A percentile compares a stretch with the other conserved stretches of the same genome.
phyloP scores from a whole-genome alignment of 2,113 vertebrate species.

The Bos javanicus region DNA sequence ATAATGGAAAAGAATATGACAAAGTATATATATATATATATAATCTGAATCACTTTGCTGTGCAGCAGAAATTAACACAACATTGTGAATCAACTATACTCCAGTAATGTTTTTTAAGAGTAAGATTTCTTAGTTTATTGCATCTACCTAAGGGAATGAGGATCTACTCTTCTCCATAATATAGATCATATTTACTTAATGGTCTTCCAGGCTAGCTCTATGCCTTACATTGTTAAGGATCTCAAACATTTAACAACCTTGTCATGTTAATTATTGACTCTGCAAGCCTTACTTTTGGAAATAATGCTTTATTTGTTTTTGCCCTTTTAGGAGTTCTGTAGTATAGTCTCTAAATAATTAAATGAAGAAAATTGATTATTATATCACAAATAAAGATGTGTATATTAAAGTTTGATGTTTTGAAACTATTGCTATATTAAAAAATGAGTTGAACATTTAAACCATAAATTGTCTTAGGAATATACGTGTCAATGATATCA shows the following conservation, averaged over 20 bases:
- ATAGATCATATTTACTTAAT: background rate
- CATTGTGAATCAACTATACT: background rate
- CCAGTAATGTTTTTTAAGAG: background rate
- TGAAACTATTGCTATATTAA: background rate
- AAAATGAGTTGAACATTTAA: slow-evolving; percentile 22
- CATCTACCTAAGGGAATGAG: background rate
- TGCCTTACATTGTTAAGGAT: background rate
- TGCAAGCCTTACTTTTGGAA: slow-evolving; percentile 16
- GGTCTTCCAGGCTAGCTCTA: background rate
- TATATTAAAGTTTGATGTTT: background rate
- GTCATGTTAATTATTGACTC: slow-evolving; percentile 31
- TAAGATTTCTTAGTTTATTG: slow-evolving; percentile 15
- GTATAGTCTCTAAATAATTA: background rate
- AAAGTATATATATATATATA: background rate
- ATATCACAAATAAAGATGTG: slow-evolving; percentile 12
- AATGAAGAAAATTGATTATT: background rate
- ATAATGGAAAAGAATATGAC: background rate
- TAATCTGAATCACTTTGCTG: background rate
- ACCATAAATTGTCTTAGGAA: background rate
- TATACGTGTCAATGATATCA: background rate
- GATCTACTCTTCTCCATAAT: background rate
- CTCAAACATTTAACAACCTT: background rate
- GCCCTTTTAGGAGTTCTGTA: background rate
- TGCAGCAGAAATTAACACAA: background rate
- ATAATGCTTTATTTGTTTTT: slow-evolving; percentile 7